A percentile compares a stretch with the other conserved stretches of the same genome.
Conservation (phyloP, 92 coral and sea anemone genomes). For the Porites divaricata region DNA sequence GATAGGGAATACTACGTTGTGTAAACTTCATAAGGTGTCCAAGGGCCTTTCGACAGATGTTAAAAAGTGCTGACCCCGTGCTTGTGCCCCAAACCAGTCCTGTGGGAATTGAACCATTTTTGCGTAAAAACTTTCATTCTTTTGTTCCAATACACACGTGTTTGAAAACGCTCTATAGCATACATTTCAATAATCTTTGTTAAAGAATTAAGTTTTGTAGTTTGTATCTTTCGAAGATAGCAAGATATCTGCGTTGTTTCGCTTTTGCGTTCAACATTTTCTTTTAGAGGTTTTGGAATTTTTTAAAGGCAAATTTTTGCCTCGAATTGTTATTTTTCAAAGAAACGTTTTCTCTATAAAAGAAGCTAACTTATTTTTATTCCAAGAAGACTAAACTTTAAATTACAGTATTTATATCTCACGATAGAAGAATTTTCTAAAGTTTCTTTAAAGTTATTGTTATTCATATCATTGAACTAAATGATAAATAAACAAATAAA, state of each 20-base stretch:
- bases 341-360: neutral
- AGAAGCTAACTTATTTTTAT: slow-evolving; percentile 41
- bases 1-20: too few species aligned
- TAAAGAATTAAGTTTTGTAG: neutral
- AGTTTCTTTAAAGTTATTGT: neutral
- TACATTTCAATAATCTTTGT: neutral
- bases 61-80: too few species aligned
- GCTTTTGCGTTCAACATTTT: too few species aligned
- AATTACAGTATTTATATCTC: slow-evolving; percentile 37
- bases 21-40: too few species aligned
- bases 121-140: too few species aligned
- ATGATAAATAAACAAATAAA: neutral
- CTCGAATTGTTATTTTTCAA: slow-evolving; percentile 2
- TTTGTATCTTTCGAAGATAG: slow-evolving; percentile 6
- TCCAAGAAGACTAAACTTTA: neutral
- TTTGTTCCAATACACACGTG: too few species aligned
- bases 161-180: too few species aligned
- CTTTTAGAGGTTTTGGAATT: neutral
- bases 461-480: neutral
- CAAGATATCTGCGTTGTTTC: too few species aligned
- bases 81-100: too few species aligned
- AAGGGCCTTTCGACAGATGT: too few species aligned
- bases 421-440: slow-evolving; percentile 26
- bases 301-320: neutral
- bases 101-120: too few species aligned